Conservation (phyloP, 1,140 invertebrate species). For the Whitmania pigra region DNA sequence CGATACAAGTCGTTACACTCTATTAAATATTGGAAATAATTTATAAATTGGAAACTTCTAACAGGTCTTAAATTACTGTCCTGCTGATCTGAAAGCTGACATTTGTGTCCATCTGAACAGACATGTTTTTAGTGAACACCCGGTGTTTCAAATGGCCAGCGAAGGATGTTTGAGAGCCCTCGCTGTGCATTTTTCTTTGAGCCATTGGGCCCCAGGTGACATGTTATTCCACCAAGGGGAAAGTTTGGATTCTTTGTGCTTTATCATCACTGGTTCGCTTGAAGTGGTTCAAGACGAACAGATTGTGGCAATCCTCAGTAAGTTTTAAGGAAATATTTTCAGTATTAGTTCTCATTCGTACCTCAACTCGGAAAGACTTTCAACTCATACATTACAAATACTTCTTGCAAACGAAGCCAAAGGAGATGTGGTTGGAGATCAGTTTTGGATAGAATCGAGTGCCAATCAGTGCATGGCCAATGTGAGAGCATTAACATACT, state of each 20-base stretch:
- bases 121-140: conserved; percentile 94
- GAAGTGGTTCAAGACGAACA: conserved; percentile 99
- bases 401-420: conserved; percentile 57
- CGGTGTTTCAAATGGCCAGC: conserved; percentile 88
- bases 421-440: conserved; percentile 96
- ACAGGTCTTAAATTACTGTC: conserved; percentile 79
- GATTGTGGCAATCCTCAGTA: conserved; percentile 92
- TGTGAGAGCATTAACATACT: conserved; percentile 94
- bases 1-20: not conserved
- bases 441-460: conserved; percentile 87
- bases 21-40: not conserved
- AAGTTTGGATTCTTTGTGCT: conserved; percentile 94
- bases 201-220: conserved; percentile 53
- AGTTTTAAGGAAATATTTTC: conserved; percentile 27
- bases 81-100: conserved; percentile 99
- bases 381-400: not conserved
- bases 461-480: conserved; percentile 96
- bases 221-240: conserved; percentile 57
- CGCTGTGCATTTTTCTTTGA: conserved; percentile 98
- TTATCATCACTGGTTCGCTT: conserved; percentile 93
- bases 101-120: conserved; percentile 98
- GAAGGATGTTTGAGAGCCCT: conserved; percentile 93
- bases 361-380: too few species aligned
- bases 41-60: not conserved
- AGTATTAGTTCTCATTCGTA: too few species aligned